Base-by-base conservation (phyloP, 2,113 vertebrate genomes). In the Gila orcuttii region DNA sequence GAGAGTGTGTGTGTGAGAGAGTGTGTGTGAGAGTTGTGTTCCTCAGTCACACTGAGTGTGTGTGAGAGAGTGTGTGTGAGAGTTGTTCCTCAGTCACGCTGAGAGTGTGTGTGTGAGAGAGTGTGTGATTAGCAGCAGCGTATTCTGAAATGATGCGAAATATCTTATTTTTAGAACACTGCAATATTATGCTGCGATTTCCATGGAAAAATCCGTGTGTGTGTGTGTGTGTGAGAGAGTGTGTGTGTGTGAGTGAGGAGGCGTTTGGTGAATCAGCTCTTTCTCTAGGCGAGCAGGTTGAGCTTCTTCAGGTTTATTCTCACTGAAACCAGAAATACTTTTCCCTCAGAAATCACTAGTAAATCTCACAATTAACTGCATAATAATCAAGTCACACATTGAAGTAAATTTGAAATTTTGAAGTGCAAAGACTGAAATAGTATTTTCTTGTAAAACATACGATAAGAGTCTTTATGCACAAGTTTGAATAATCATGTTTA, bases 131-230 rank as follows among this genome's bases (percentile, higher is more conserved):
- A 25, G 23, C 71, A 13, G 36, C 23, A 4, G 11, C 1, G 11
- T 13, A n/a, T 33, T 13, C 45, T 17, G 17, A 17, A 57, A 33
- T 57, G 6, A 21, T 12, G 28, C 1, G 13, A 47, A 17, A 75
- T 75, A 15, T 33, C 28, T 33, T 77, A 77, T 77, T 77, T 77
- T 77, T 77, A 77, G 74, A 77, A 31, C 8, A 7, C 73, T 50
- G 47, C 74, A 77, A 1, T 17, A 55, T 55, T 8, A 57, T 77
- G 50, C 8, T 57, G 73, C 21, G 39, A 45, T 47, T 23, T 42
- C 42, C 42, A 42, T 42, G 42, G 42, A 42, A 42, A 42, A 42
- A 42, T 42, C 8, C 8, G 9, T 8, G 2, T 19, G 15, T 55
- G 52, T 12, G 47, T 50, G 47, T 50, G 42, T 10, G 39, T 7